Percentiles rank a stretch among this genome's conserved stretches.
These are phyloP conservation scores for Zoroaster sp. DNA, from an alignment of 53 echinoderm and acorn worm genomes.

Conservation along the genomic window DNA sequence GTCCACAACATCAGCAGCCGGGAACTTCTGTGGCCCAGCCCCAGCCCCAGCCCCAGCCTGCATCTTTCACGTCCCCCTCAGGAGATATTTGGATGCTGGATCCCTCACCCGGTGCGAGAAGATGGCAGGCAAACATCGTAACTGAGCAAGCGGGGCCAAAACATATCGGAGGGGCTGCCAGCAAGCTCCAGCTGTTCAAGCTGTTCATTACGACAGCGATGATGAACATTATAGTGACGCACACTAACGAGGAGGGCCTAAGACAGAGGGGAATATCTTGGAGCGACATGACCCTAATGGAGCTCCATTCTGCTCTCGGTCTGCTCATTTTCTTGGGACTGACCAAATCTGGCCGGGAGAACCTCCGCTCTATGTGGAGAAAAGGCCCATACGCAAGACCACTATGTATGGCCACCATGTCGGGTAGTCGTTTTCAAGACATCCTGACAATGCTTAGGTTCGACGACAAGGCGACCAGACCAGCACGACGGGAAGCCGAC, in stretches of 20 bases:
- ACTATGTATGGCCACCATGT: too few species aligned
- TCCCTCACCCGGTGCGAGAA: background rate
- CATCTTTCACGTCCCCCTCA: background rate
- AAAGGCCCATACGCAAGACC: too few species aligned
- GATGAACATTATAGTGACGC: background rate
- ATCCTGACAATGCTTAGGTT: too few species aligned
- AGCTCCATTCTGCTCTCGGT: too few species aligned
- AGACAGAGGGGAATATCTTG: background rate
- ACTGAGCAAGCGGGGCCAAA: background rate
- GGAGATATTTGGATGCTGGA: background rate
- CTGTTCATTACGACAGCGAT: background rate
- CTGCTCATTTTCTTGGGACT: too few species aligned
- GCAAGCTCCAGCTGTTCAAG: background rate
- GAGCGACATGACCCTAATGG: too few species aligned
- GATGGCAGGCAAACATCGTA: background rate
- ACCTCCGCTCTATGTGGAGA: too few species aligned
- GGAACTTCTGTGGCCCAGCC: background rate
- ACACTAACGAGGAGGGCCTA: background rate
- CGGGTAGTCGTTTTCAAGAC: too few species aligned
- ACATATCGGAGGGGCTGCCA: background rate
- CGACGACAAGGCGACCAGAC: too few species aligned
- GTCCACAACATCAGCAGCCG: background rate
- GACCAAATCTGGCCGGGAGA: too few species aligned
- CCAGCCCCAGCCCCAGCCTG: too few species aligned
- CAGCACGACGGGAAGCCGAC: too few species aligned